Conservation (phyloP, 1,140 invertebrate species). For the Bombus ignitus region DNA sequence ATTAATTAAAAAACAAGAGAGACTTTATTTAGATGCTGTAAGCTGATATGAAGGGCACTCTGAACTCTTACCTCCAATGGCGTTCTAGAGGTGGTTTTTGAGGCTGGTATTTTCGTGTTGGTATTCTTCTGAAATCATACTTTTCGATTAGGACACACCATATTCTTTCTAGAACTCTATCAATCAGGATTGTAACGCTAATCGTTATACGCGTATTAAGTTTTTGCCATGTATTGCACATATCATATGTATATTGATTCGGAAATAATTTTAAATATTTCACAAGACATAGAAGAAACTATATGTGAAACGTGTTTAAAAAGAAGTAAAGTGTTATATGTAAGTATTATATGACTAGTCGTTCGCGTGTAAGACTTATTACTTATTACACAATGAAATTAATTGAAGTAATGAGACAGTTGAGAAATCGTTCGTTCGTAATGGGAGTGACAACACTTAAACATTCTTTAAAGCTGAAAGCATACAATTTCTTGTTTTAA, state of each 20-base stretch:
- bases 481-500: no score
- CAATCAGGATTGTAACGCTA: background rate
- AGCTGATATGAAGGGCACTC: slow-evolving; percentile 13
- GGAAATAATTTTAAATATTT: background rate
- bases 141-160: slow-evolving; percentile 14
- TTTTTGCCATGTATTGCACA: background rate
- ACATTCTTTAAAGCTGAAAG: no score
- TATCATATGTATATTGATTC: no score
- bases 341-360: background rate
- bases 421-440: background rate
- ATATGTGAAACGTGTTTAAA: no score
- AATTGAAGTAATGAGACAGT: background rate
- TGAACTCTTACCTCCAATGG: slow-evolving; percentile 36
- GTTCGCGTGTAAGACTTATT: background rate
- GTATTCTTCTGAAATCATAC: slow-evolving; percentile 74
- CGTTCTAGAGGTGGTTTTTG: slow-evolving; percentile 59
- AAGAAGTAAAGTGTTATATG: no score
- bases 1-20: slow-evolving; percentile 21
- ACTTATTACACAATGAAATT: background rate
- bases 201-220: background rate
- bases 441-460: no score
- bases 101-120: slow-evolving; percentile 62
- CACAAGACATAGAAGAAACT: background rate
- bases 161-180: background rate
- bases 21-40: slow-evolving; percentile 20